phyloP scores from a whole-genome alignment of 2,797 vertebrate species.

The Tokudaia tokunoshimensis region DNA sequence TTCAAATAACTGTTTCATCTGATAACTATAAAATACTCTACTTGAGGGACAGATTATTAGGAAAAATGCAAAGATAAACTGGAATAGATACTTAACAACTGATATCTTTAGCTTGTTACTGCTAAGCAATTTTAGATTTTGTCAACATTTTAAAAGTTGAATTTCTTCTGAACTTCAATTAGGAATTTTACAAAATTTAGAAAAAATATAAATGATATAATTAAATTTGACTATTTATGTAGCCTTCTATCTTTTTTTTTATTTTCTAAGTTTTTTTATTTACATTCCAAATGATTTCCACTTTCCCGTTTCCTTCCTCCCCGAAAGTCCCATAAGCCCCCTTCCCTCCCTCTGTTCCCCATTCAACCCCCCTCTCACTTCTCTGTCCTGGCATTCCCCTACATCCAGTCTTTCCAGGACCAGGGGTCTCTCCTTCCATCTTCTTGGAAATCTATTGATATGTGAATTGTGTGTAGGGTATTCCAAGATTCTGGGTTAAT shows the following conservation, averaged over 20 bases:
- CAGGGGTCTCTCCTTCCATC: too few relatives aligned
- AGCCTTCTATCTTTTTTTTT: background rate
- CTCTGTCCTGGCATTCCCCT: too few relatives aligned
- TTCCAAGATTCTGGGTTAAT: too few relatives aligned
- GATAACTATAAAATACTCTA: background rate
- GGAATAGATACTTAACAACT: background rate
- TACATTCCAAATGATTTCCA: too few relatives aligned
- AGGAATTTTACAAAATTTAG: background rate
- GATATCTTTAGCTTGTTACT: slow-evolving; percentile 1
- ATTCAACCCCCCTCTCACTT: too few relatives aligned
- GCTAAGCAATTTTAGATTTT: background rate
- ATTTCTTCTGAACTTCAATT: background rate
- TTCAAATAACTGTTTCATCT: background rate
- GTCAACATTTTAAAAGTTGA: background rate
- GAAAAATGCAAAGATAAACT: background rate
- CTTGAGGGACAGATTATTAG: background rate
- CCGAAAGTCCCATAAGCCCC: too few relatives aligned
- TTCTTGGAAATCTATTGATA: too few relatives aligned
- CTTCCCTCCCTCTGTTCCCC: too few relatives aligned
- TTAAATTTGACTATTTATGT: background rate
- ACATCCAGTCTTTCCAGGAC: too few relatives aligned
- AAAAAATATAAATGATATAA: slow-evolving; percentile 7
- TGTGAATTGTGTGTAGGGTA: too few relatives aligned
- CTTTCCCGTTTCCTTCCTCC: too few relatives aligned
- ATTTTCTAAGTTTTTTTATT: too few relatives aligned